Evolutionary conservation across 1,140 invertebrate genomes (phyloP), one percentile per base, ranked within the genome.

Genomic region (Acromyrmex heyeri): DNA sequence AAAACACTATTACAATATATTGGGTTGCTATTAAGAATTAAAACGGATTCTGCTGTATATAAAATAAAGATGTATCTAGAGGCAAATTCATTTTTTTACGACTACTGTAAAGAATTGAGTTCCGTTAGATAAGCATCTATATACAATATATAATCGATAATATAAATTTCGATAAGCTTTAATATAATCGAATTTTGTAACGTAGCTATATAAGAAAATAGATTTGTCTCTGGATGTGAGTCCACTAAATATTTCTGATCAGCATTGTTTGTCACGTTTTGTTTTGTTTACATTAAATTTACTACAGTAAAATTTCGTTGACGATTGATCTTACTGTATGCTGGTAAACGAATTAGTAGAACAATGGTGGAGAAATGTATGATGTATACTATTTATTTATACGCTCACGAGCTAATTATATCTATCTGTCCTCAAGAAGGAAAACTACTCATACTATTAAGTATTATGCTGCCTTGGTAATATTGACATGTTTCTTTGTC

Each of bases 381-480:
- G n/a, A 59, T 75, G n/a, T 75, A 24, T 18, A 38, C 30, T 24
- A 30, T 21, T 75, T 75, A 73, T 73, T 73, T 73, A 75, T 64
- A 24, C 24, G 24, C 24, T 50, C 24, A 50, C 59, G 12, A 77
- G 57, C 38, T 21, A 27, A 69, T 79, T 81, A 67, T 69, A 69
- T 34, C 16, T 67, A 50, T 16, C 24, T 67, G 61, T 38, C 62
- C 48, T 81, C 8, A 24, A 55, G 10, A 61, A 18, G 12, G 16
- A 50, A 30, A 61, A 62, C 6, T 73, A 83, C 38, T 83, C 24
- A 73, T 75, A 73, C 48, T 78, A 44, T 86, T 88, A 88, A 91
- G 88, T 90, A 88, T 78, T 90, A 86, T 88, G 81, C 89, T 90
- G 86, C 86, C 86, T 87, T 87, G 50, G 55, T 72, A 86, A 81